phyloP scores from a whole-genome alignment of 2,797 vertebrate genomes.

The Parauchenoglanis ngamensis region DNA sequence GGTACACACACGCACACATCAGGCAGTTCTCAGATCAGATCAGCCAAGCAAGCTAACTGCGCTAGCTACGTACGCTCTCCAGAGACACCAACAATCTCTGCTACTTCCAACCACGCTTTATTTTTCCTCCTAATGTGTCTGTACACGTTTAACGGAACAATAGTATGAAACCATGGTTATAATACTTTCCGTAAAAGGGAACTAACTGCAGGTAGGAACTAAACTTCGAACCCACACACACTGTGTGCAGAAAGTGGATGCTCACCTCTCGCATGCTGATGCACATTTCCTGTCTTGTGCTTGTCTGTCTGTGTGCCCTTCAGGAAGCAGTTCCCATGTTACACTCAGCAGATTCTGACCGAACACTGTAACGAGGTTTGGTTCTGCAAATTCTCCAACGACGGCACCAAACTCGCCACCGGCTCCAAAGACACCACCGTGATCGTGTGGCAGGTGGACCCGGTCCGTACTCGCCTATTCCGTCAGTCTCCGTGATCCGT shows the following conservation, averaged over 20 bases:
- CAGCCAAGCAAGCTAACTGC: too few relatives aligned
- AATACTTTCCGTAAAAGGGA: too few relatives aligned
- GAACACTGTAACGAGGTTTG: slow-evolving; percentile 99
- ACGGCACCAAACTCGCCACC: slow-evolving; percentile 98
- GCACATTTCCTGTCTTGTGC: not conserved
- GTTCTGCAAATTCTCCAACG: slow-evolving; percentile 99
- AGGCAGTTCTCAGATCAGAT: too few relatives aligned
- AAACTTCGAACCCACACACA: too few relatives aligned
- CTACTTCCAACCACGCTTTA: not conserved
- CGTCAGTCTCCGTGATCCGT: not conserved
- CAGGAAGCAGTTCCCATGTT: slow-evolving; percentile 99
- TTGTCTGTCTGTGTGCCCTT: slow-evolving; percentile 3
- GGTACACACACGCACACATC: slow-evolving; percentile 69
- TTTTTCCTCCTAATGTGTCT: too few relatives aligned
- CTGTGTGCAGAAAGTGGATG: not conserved
- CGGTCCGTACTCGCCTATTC: slow-evolving; percentile 79
- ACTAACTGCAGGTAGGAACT: too few relatives aligned
- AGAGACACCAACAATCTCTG: too few relatives aligned
- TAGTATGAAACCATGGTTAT: too few relatives aligned
- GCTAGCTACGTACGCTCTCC: too few relatives aligned
- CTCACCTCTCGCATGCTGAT: not conserved
- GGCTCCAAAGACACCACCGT: slow-evolving; percentile 99
- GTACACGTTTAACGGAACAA: too few relatives aligned
- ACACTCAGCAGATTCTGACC: slow-evolving; percentile 98
- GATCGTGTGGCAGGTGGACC: slow-evolving; percentile 98